Base-by-base conservation (phyloP, 2,113 vertebrate species). In the Dipodomys merriami region DNA sequence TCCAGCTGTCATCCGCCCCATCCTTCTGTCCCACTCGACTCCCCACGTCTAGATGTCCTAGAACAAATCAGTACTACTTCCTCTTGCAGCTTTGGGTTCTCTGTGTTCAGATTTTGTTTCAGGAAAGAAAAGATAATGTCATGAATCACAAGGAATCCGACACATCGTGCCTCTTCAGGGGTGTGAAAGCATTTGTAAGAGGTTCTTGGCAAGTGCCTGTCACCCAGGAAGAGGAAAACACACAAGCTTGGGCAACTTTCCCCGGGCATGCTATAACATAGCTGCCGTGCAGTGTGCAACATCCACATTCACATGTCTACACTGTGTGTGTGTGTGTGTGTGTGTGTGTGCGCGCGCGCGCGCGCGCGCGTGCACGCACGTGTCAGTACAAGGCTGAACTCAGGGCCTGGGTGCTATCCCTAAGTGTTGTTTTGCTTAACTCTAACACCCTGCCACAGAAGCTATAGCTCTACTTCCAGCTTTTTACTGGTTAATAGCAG, bases 71-170 rank as follows among this genome's bases (percentile, higher is more conserved):
- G 71, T 44, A 53, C 78, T 35, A 33, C 15, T 77, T 22, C 22
- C 49, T 13, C 39, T 86, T 7, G 2, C 30, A 71, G 82, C 44
- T 81, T 87, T 5, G 2, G 72, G 74, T 88, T 93, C 83, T 94
- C 79, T 39, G 74, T 86, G 88, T 91, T 94, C 90, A 91, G 78
- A 95, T 90, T 90, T 79, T 57, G 8, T 73, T 96, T 84, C 22
- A 81, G 68, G 72, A 11, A 57, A 44, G 5, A 62, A 30, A 69
- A 77, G 71, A 39, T 29, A 76, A 49, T 25, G 9, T 22, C 30
- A 82, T 53, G 74, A 91, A 33, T 96, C 91, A 85, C 33, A 64
- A 27, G 74, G 7, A 65, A n/a, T 27, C 71, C 9, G 39, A 29
- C 12, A 65, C 29, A 22, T 1, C 6, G 77, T 77, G 57, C 46